Conservation (phyloP, 2,797 vertebrate genomes). For the Euthynnus affinis region DNA sequence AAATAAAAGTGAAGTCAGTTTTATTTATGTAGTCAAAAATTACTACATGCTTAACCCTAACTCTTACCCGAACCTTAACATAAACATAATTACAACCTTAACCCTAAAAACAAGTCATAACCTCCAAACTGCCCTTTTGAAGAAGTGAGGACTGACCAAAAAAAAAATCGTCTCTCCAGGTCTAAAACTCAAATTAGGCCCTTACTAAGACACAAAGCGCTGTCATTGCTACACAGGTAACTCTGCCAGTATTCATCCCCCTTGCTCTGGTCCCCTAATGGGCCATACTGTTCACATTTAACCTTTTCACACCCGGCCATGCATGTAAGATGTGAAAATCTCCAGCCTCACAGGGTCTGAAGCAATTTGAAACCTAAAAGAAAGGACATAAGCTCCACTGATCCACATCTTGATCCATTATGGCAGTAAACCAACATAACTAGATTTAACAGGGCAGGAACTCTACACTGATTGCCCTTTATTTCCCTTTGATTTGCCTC, state of each 20-base stretch:
- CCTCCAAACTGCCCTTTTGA: conserved; percentile 4
- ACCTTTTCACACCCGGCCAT: conserved; percentile 60
- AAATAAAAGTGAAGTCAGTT: conserved; percentile 38
- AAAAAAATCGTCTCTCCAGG: conserved; percentile 16
- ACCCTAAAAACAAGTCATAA: conserved; percentile 31
- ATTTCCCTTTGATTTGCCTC: conserved; percentile 14
- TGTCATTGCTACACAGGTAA: conserved; percentile 22
- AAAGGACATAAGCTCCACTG: conserved; percentile 40
- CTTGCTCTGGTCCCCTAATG: conserved; percentile 27
- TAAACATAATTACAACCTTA: conserved; percentile 41
- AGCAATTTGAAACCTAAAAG: conserved; percentile 48
- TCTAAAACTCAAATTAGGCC: conserved; percentile 18
- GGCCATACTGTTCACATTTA: conserved; percentile 63
- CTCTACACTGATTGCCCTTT: background rate
- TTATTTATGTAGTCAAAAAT: conserved; percentile 52
- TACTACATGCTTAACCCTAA: conserved; percentile 17
- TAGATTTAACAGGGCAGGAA: conserved; percentile 13
- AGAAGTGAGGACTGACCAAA: conserved; percentile 9
- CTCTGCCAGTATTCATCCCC: background rate
- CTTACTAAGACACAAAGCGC: background rate
- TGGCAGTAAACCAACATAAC: conserved; percentile 33
- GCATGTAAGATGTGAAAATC: conserved; percentile 37
- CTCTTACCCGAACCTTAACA: conserved; percentile 33
- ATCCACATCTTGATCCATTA: conserved; percentile 44
- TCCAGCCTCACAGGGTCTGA: conserved; percentile 16